These are phyloP conservation scores for Nebria salina DNA, from an alignment of 2,888 invertebrate genomes.

Conservation along the genomic window DNA sequence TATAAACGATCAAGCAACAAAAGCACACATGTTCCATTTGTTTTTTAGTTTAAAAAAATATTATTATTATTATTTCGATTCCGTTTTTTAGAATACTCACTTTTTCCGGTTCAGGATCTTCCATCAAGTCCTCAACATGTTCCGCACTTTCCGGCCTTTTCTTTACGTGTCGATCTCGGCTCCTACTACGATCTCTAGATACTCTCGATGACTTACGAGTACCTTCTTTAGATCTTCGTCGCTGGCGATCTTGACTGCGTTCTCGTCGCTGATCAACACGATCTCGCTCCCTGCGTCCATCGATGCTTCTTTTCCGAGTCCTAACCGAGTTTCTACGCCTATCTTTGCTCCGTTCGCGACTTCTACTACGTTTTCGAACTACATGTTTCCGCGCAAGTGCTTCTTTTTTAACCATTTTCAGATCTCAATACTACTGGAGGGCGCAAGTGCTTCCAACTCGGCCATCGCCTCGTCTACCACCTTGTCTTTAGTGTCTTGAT, in stretches of 20 bases:
- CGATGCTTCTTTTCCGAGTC: constrained; percentile 51
- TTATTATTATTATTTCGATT: background rate
- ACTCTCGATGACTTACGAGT: constrained; percentile 9
- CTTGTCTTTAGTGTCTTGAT: constrained; percentile 56
- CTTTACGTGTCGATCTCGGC: constrained; percentile 50
- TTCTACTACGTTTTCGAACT: constrained; percentile 53
- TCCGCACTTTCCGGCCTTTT: constrained; percentile 62
- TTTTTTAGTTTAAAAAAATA: too few species aligned
- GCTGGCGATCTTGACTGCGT: constrained; percentile 50
- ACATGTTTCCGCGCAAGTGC: too few species aligned
- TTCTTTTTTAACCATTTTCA: constrained; percentile 50
- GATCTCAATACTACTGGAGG: constrained; percentile 64
- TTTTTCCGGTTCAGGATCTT: constrained; percentile 82
- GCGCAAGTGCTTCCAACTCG: constrained; percentile 85
- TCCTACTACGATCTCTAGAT: constrained; percentile 50
- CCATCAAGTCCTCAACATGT: constrained; percentile 65
- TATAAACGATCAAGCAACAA: constrained; percentile 57
- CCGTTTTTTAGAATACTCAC: constrained; percentile 56
- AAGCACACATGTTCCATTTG: too few species aligned
- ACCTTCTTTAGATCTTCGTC: constrained; percentile 31
- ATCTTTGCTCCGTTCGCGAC: constrained; percentile 48
- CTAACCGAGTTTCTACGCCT: constrained; percentile 41
- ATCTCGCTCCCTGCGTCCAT: constrained; percentile 58
- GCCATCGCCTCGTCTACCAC: constrained; percentile 84
- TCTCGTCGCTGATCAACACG: constrained; percentile 48